These are phyloP conservation scores for Drosophila algonquin DNA, from an alignment of 2,888 invertebrate genomes.

Conservation along the genomic window DNA sequence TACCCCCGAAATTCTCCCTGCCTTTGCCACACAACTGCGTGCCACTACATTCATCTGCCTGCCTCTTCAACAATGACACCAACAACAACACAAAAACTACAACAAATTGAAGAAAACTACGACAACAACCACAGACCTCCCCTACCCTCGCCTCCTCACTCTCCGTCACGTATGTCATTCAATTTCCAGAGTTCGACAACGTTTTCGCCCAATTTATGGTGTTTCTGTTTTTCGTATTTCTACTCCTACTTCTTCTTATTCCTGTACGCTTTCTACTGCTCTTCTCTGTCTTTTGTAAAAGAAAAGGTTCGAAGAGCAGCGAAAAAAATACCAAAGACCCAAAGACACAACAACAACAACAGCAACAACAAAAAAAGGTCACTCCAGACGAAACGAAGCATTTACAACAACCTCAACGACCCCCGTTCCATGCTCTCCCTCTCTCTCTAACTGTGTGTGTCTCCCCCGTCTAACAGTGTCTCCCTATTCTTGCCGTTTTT, in stretches of 20 bases:
- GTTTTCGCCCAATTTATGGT: conserved; percentile 61
- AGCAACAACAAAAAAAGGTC: conserved; percentile 61
- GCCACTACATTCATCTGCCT: neutral
- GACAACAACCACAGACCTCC: conserved; percentile 20
- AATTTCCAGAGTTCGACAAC: conserved; percentile 55
- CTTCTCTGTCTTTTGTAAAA: conserved; percentile 37
- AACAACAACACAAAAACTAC: conserved; percentile 15
- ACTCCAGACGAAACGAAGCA: conserved; percentile 54
- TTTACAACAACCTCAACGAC: conserved; percentile 57
- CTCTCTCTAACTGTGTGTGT: conserved; percentile 5
- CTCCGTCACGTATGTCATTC: conserved; percentile 44
- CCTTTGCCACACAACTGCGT: conserved; percentile 5
- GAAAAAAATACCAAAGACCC: conserved; percentile 20
- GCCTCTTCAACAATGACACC: conserved; percentile 24
- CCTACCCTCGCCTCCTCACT: neutral
- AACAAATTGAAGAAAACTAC: conserved; percentile 6
- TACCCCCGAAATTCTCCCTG: neutral
- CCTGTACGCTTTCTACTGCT: conserved; percentile 18
- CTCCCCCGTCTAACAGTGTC: conserved; percentile 15
- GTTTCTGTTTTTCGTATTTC: conserved; percentile 11
- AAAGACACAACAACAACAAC: neutral
- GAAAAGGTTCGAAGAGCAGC: conserved; percentile 23
- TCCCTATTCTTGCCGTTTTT: conserved; percentile 57
- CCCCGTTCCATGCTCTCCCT: conserved; percentile 14
- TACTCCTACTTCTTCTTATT: neutral